Percentiles rank a stretch among this genome's conserved stretches.
These are phyloP conservation scores for Nipponia nippon DNA, from an alignment of 2,113 vertebrate species.

Conservation along the genomic window DNA sequence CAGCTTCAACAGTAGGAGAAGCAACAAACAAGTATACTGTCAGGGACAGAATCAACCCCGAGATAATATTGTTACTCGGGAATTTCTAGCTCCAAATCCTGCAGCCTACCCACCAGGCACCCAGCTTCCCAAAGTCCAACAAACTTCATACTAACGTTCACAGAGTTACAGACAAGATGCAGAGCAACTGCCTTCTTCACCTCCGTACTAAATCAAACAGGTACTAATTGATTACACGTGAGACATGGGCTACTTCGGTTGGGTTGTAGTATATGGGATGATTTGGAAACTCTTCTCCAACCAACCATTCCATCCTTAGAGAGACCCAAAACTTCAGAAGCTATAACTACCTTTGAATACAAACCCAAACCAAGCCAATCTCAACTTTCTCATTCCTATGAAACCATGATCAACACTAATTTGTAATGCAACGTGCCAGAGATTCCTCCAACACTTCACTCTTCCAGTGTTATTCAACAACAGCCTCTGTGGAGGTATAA, in stretches of 20 bases:
- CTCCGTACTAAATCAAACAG: not conserved
- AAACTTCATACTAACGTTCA: not conserved
- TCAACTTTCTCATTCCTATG: not conserved
- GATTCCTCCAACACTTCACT: not conserved
- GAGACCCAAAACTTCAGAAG: not conserved
- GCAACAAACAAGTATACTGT: not conserved
- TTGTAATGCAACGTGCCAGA: not conserved
- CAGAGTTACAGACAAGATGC: not conserved
- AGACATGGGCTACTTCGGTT: rapidly evolving
- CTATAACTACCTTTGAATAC: not conserved
- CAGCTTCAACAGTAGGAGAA: not conserved
- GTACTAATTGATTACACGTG: rapidly evolving
- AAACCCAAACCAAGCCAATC: not conserved
- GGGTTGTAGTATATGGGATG: rapidly evolving
- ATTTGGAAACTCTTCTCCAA: not conserved
- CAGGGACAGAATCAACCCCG: not conserved
- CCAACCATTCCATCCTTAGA: not conserved
- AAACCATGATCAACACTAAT: not conserved
- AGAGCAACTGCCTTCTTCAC: not conserved
- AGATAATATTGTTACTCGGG: not conserved
- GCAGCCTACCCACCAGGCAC: not conserved
- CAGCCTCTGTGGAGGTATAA: not conserved
- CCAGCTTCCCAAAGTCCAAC: not conserved
- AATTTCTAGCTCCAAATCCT: not conserved
- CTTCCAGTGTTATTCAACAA: not conserved